phyloP scores from a whole-genome alignment of 2,797 vertebrate genomes.

The Coregonus sp. region DNA sequence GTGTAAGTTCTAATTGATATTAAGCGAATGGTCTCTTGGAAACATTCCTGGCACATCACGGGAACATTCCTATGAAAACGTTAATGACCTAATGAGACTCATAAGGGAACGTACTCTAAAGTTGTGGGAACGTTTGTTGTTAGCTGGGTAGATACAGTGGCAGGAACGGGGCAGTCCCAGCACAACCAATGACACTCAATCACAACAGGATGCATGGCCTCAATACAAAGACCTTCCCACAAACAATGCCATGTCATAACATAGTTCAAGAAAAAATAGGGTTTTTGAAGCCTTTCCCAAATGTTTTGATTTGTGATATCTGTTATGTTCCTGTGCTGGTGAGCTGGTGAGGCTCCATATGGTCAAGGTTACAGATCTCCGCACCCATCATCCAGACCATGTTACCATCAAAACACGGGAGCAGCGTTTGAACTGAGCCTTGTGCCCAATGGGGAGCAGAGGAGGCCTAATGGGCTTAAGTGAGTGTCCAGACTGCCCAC shows the following conservation, averaged over 20 bases:
- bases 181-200: conserved; percentile 43
- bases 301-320: background rate
- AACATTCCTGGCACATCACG: too few species aligned
- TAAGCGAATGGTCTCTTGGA: too few species aligned
- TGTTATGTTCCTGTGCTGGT: background rate
- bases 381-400: conserved; percentile 8
- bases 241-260: background rate
- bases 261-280: background rate
- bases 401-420: conserved; percentile 54
- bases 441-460: conserved; percentile 57
- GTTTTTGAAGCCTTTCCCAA: background rate
- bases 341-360: background rate
- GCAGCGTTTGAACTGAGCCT: conserved; percentile 52
- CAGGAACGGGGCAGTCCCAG: conserved; percentile 23
- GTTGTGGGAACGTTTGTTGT: too few species aligned
- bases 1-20: too few species aligned
- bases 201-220: conserved; percentile 10
- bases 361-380: conserved; percentile 23
- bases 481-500: conserved; percentile 69
- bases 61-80: too few species aligned
- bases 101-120: too few species aligned
- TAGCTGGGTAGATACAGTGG: too few species aligned
- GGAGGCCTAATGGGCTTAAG: conserved; percentile 74
- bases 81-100: too few species aligned
- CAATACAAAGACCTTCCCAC: conserved; percentile 8